A percentile compares a stretch with the other conserved stretches of the same genome.
Conservation (phyloP, 2,888 invertebrate genomes). For the Pimpla rufipes region DNA sequence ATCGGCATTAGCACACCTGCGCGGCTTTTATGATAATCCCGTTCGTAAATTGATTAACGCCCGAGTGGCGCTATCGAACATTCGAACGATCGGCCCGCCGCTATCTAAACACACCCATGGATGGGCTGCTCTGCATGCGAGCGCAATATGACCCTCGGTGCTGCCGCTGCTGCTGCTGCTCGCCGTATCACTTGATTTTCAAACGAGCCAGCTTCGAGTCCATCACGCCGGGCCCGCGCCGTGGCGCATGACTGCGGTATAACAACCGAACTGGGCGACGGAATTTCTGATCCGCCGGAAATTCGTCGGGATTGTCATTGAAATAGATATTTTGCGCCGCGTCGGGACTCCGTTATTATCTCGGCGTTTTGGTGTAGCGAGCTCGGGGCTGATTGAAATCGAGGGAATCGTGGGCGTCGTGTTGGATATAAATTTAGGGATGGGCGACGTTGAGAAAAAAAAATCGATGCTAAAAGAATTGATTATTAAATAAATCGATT, state of each 20-base stretch:
- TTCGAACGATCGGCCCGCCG: conserved; percentile 10
- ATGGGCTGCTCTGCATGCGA: not conserved
- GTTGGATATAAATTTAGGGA: no score
- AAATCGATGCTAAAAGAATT: no score
- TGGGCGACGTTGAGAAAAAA: no score
- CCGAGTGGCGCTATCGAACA: conserved; percentile 37
- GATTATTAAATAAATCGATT: no score
- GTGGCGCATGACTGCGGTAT: not conserved
- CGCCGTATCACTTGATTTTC: conserved; percentile 9
- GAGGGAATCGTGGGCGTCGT: no score
- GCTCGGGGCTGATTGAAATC: no score
- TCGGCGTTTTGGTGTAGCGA: not conserved
- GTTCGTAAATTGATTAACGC: conserved; percentile 75
- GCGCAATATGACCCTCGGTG: not conserved
- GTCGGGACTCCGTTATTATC: not conserved
- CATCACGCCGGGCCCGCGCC: conserved; percentile 15
- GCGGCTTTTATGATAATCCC: conserved; percentile 75
- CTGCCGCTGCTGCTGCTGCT: no score
- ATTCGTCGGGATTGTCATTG: not conserved
- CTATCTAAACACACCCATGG: conserved; percentile 14
- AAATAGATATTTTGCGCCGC: not conserved
- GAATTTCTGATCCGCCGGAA: conserved; percentile 14
- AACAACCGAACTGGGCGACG: not conserved
- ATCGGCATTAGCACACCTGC: conserved; percentile 74
- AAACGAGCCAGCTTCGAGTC: conserved; percentile 5